Evolutionary conservation across 2,888 invertebrate species (phyloP), one percentile per base, ranked within the genome.

Genomic region (Teleiodes luculella): DNA sequence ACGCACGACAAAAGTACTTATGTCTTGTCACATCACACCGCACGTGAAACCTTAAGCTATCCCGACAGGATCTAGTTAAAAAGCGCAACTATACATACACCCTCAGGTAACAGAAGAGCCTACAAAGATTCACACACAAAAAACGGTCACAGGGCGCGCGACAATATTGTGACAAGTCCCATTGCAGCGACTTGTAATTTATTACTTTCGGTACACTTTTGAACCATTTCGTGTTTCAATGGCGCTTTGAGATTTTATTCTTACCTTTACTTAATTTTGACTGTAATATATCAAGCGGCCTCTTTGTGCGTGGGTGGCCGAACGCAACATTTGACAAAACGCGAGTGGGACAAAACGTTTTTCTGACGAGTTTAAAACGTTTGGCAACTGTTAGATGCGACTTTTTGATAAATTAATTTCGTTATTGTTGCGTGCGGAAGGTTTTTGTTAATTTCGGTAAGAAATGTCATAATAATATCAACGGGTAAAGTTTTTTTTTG

Each of bases 241-340:
- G 7, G n/a, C 20, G 14, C 16, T 47, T 35, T 10, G 14, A 48
- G n/a, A 13, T 41, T 24, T 24, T 24, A 24, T 24, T 24, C 24
- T 18, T 30, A 48, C 48, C 48, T 48, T 35, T 24, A 20, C 35
- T 35, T 48, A 48, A 35, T 48, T 43, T 48, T 24, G 48, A 55
- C 55, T 45, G 49, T 54, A 35, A 57, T 48, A 35, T 35, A 48
- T 48, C 48, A 52, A 13, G 31, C 52, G 52, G 52, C 11, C 2
- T 13, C 43, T 52, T 52, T 52, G 20, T 1, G 33, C 33, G 14
- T 52, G 52, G 52, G 52, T 52, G 52, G 52, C 11, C 52, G 11
- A 16, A 35, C 31, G 31, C 43, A n/a, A n/a, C 52, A n/a, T 37
- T 24, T 43, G 52, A 52, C 52, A 52, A 43, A 52, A 39, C 7